Base-by-base conservation (phyloP, 2,888 invertebrate genomes). In the Tupiocoris notatus region DNA sequence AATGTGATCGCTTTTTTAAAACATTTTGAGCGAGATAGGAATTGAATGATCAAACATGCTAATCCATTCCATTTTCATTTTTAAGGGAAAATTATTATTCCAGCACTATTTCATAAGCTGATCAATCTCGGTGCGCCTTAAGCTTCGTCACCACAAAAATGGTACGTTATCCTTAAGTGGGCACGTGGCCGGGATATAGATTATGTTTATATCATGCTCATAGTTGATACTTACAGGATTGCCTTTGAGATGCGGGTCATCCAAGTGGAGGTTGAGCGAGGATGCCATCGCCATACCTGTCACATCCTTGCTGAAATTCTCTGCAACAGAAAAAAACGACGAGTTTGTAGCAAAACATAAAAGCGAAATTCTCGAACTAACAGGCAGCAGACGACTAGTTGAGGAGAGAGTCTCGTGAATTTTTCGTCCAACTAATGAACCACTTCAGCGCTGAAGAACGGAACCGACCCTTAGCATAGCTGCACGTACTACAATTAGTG, bases 231-330 rank as follows among this genome's bases (percentile, higher is more conserved):
- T 75, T 58, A 75, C 75, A 3, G 75, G 75, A 56, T 75, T 75
- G 16, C 75, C 75, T 65, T 75, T 75, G 25, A 75, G 62, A 75
- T 75, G 75, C 17, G 64, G 65, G 57, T 75, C 75, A 23, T 75
- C 75, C 64, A 75, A 65, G 21, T 75, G 75, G 58, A 75, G 75
- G 58, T 75, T 75, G 58, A 75, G 75, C 22, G 75, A 65, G 57
- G 75, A 75, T 20, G 75, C 75, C 75, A 75, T 75, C 62, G 63
- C 39, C 68, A 59, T 39, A 23, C 59, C 59, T 58, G 68, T 70
- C 68, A 70, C 68, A 70, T 70, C 58, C 68, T 70, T 59, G 57
- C 68, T 70, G 68, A 70, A 70, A 59, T 23, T 58, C 58, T 24
- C 68, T 70, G 68, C 24, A 70, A 70, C 68, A 70, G 22, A 57